Percentiles rank a stretch among this genome's conserved stretches.
Conservation (phyloP, 1,140 invertebrate genomes). For the Ruditapes philippinarum region DNA sequence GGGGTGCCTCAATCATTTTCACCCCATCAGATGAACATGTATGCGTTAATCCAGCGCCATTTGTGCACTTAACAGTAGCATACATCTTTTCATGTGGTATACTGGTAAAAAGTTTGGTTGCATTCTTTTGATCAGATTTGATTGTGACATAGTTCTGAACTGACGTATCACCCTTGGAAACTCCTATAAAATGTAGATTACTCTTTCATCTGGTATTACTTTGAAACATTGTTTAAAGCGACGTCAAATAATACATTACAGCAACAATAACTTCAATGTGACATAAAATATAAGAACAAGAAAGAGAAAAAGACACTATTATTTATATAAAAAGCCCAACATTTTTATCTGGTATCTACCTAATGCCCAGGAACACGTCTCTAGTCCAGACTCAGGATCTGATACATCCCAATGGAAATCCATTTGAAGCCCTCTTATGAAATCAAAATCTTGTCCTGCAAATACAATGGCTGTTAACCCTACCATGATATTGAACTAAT, state of each 20-base stretch:
- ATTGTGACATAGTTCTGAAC: background rate
- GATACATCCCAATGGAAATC: background rate
- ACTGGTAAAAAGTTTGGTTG: background rate
- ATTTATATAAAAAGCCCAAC: too few species aligned
- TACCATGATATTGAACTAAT: too few species aligned
- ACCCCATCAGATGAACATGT: conserved; percentile 22
- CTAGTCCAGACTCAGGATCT: conserved; percentile 21
- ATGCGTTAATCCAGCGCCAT: conserved; percentile 20
- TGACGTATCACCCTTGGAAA: background rate
- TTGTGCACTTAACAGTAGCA: conserved; percentile 28
- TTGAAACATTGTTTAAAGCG: too few species aligned
- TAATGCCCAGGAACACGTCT: background rate
- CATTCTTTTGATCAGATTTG: background rate
- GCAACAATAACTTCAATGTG: too few species aligned
- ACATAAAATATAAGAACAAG: too few species aligned
- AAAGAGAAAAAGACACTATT: too few species aligned
- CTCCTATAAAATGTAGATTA: background rate
- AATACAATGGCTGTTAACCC: too few species aligned
- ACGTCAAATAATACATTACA: too few species aligned
- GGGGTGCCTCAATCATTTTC: background rate
- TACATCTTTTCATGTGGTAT: background rate
- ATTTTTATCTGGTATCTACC: too few species aligned
- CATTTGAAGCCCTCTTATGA: background rate
- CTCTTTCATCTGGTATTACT: background rate
- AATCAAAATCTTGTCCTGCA: conserved; percentile 21